Percentiles rank a stretch among this genome's conserved stretches.
Conservation (phyloP, 2,888 invertebrate species). For the Leptarthrus brevirostris region DNA sequence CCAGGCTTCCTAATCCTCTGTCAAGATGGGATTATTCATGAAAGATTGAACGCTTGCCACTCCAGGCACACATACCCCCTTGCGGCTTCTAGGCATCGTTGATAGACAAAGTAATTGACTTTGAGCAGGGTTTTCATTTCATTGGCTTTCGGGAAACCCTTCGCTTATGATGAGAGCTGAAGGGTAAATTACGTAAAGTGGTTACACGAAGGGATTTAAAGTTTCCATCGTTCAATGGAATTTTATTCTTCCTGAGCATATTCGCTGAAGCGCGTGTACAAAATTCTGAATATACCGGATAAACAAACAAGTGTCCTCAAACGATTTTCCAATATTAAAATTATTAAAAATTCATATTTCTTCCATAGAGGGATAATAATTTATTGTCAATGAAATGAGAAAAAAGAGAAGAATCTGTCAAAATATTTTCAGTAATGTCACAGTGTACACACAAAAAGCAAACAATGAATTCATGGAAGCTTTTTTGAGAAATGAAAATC, state of each 20-base stretch:
- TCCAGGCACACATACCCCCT: background rate
- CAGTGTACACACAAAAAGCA: slow-evolving; percentile 5
- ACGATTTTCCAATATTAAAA: slow-evolving; percentile 34
- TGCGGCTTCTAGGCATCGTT: slow-evolving; percentile 1
- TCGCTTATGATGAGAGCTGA: background rate
- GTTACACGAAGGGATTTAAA: slow-evolving; percentile 4
- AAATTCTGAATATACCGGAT: too few relatives aligned
- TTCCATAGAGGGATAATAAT: background rate
- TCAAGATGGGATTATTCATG: slow-evolving; percentile 40
- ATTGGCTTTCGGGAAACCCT: background rate
- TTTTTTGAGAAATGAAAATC: background rate
- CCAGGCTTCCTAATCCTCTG: slow-evolving; percentile 20
- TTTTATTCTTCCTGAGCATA: background rate
- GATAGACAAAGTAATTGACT: slow-evolving; percentile 42
- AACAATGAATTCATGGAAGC: background rate
- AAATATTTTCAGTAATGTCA: slow-evolving; percentile 23
- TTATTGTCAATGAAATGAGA: slow-evolving; percentile 1
- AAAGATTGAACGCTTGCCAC: slow-evolving; percentile 15
- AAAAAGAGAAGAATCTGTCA: slow-evolving; percentile 16
- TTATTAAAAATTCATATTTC: slow-evolving; percentile 34
- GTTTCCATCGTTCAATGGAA: slow-evolving; percentile 6
- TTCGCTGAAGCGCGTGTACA: background rate
- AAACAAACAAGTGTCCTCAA: background rate
- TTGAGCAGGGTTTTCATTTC: slow-evolving; percentile 21
- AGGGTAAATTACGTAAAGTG: slow-evolving; percentile 20